Base-by-base conservation (phyloP, 1,140 invertebrate genomes). In the Drosophila bipectinata region DNA sequence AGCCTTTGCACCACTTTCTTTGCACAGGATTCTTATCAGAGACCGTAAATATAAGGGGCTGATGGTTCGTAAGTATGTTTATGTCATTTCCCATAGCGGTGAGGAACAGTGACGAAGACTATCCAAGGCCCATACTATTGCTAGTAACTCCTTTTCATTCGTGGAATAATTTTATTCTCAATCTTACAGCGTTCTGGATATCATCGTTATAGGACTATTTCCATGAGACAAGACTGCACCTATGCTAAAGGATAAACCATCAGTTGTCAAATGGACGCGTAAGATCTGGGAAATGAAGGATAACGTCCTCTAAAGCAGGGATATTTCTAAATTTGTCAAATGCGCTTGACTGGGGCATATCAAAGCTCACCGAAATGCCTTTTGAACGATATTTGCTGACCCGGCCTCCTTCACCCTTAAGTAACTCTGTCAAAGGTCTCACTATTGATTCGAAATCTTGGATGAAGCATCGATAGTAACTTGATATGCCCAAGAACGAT, bases 221-320 rank as follows among this genome's bases (percentile, higher is more conserved):
- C 52, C 32, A 32, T 26, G 32, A 54, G 32, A 54, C 34, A 54
- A 24, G 18, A 54, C 58, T 49, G 45, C 44, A 48, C 45, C 56
- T 49, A 58, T 30, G 44, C 44, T 41, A 48, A 58, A 58, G 45
- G 26, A 30, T 58, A 41, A 48, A 15, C 28, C 56, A 48, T 91
- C 91, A 12, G 77, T 91, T 0, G 87, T 85, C 8, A 92, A 60
- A n/a, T 81, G 26, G 26, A 5, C 26, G 26, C 26, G 5, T 26
- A 5, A 26, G 6, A 1, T 26, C 26, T 26, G 26, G 26, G 4
- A 3, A 26, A 1, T 26, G 26, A 26, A 26, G 4, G 26, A 26
- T 6, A 5, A 26, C 26, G 26, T 26, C 26, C 26, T 26, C 26
- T 26, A 6, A 26, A 26, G 26, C 26, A 26, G 6, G 26, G 26